Evolutionary conservation across 2,888 invertebrate genomes (phyloP).

Genomic region (Ypsolopha sequella): DNA sequence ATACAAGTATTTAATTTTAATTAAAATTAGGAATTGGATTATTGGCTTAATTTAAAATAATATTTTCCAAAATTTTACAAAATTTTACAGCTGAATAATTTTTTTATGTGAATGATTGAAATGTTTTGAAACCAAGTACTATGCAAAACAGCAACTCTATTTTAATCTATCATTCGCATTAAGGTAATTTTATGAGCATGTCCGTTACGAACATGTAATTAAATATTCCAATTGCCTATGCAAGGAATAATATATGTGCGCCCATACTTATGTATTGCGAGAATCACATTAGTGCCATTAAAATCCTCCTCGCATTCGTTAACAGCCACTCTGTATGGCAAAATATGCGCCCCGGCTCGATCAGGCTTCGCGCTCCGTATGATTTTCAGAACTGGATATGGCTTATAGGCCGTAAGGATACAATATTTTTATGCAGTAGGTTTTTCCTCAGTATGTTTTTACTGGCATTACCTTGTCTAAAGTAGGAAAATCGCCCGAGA

Average conservation of each 20-base stretch:
- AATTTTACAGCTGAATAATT: too few relatives aligned
- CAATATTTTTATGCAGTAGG: constrained; percentile 66
- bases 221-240: constrained; percentile 14
- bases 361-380: constrained; percentile 59
- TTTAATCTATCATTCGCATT: background rate
- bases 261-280: constrained; percentile 31
- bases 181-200: background rate
- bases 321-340: constrained; percentile 53
- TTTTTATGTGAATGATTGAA: too few relatives aligned
- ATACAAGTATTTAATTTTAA: too few relatives aligned
- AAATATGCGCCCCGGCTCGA: constrained; percentile 60
- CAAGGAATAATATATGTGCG: constrained; percentile 9
- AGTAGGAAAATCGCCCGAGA: constrained; percentile 66
- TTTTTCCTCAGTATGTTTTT: constrained; percentile 63
- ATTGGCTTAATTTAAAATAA: too few relatives aligned
- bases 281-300: constrained; percentile 62
- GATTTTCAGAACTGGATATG: constrained; percentile 68
- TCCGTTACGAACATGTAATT: constrained; percentile 8
- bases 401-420: constrained; percentile 59
- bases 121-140: too few relatives aligned
- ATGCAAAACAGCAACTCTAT: too few relatives aligned
- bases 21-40: too few relatives aligned
- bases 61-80: too few relatives aligned
- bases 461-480: constrained; percentile 61
- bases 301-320: constrained; percentile 66